Conservation (phyloP, 1,140 invertebrate species). For the Macrocentrus cingulum region DNA sequence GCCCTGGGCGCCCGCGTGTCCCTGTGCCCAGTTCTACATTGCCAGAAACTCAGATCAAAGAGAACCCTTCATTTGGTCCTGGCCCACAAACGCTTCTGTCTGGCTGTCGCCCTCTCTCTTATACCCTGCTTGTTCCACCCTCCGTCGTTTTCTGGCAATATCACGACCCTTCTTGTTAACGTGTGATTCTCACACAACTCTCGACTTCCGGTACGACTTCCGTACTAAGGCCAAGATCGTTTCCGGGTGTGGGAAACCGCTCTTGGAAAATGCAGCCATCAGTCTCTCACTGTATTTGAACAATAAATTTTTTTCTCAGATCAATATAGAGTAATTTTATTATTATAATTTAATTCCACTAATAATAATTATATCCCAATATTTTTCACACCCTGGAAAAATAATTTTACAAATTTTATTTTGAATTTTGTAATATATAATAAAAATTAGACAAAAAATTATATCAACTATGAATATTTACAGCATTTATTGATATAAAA, state of each 20-base stretch:
- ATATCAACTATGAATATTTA: too few species aligned
- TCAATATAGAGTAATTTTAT: too few species aligned
- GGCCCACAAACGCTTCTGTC: constrained; percentile 18
- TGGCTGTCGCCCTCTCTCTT: constrained; percentile 21
- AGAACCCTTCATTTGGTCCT: constrained; percentile 21
- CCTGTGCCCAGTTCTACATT: constrained; percentile 39
- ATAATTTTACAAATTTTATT: too few species aligned
- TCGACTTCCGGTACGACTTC: background rate
- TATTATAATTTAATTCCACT: too few species aligned
- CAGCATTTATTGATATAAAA: too few species aligned
- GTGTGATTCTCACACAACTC: background rate
- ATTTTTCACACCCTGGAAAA: too few species aligned
- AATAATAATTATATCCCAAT: too few species aligned
- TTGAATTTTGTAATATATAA: too few species aligned
- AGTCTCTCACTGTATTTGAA: too few species aligned
- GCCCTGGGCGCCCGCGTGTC: constrained; percentile 36
- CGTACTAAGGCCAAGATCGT: background rate
- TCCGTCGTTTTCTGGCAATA: constrained; percentile 12
- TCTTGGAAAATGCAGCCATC: too few species aligned
- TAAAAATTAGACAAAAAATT: too few species aligned
- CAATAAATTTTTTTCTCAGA: too few species aligned
- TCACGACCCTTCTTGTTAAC: constrained; percentile 4
- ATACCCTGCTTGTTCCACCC: background rate
- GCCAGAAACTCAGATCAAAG: constrained; percentile 50
- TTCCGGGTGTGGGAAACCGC: background rate